Evolutionary conservation across 1,140 invertebrate genomes (phyloP), one percentile per base, ranked within the genome.

Genomic region (Drosophila albomicans): DNA sequence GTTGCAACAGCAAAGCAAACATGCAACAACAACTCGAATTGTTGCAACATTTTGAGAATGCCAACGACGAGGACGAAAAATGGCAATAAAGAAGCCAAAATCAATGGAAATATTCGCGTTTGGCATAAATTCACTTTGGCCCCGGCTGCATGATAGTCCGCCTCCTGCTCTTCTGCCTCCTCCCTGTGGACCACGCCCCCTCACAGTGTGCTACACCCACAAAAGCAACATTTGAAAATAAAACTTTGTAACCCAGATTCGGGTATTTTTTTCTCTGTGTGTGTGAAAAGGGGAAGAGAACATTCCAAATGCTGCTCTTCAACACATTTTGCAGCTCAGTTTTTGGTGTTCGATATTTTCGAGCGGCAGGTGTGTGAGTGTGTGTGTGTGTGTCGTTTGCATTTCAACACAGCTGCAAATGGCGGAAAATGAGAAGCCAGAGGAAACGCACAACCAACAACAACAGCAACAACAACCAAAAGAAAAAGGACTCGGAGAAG

Each of bases 201-300:
- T 32, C 46, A 45, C 51, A 8, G 5, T 30, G 8, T 28, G 10
- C n/a, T 15, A 8, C 67, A 51, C 35, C 35, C 68, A 45, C 46
- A 71, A 79, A 67, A 66, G 56, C 70, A 75, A 64, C 59, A 75
- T 71, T 71, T 71, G 59, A 32, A 66, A 77, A 68, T 72, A 72
- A 65, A 87, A 82, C 77, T 84, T 84, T 80, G 84, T 87, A 87
- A 87, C 84, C 84, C 84, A 87, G 84, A 82, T 87, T 87, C 79
- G 41, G 45, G 25, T 20, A 2, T 30, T 32, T 15, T 52, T 52
- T 30, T 49, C 3, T 20, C 20, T 15, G n/a, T 25, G 20, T 41
- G 4, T 41, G 38, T 41, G 11, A 15, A 32, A 2, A 28, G 52
- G 41, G 43, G n/a, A 41, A 1, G n/a, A 28, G 38, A 48, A 20